phyloP scores from a whole-genome alignment of 1,140 invertebrate species.

The Vanessa tameamea region DNA sequence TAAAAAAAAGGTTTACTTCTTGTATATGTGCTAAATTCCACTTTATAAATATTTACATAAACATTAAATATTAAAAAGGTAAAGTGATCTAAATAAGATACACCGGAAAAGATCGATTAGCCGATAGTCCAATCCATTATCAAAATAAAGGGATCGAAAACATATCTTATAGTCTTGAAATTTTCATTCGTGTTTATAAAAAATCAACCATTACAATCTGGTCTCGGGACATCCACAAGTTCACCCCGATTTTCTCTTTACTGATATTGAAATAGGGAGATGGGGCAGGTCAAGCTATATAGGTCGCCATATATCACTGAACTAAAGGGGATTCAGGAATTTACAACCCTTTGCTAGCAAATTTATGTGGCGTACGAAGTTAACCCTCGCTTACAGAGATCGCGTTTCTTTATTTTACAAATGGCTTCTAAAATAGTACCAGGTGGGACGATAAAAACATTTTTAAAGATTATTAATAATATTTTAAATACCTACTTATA shows the following conservation, averaged over 20 bases:
- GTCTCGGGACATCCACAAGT: not conserved
- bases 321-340: constrained; percentile 59
- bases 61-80: not conserved
- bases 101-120: not conserved
- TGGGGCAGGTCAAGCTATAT: constrained; percentile 42
- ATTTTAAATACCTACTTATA: too few species aligned
- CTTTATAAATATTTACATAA: not conserved
- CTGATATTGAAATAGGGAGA: constrained; percentile 13
- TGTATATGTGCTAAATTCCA: not conserved
- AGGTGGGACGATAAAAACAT: not conserved
- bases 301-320: constrained; percentile 52
- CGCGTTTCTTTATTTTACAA: constrained; percentile 69
- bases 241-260: not conserved
- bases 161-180: constrained; percentile 5
- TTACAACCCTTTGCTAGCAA: constrained; percentile 73
- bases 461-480: not conserved
- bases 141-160: not conserved
- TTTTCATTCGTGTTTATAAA: constrained; percentile 7
- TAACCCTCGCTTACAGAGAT: constrained; percentile 60
- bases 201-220: not conserved
- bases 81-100: not conserved
- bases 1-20: not conserved
- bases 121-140: not conserved
- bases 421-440: constrained; percentile 63
- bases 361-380: constrained; percentile 65